Evolutionary conservation across 2,797 vertebrate genomes (phyloP), one percentile per base, ranked within the genome.

Genomic region (Cyprinella venusta): DNA sequence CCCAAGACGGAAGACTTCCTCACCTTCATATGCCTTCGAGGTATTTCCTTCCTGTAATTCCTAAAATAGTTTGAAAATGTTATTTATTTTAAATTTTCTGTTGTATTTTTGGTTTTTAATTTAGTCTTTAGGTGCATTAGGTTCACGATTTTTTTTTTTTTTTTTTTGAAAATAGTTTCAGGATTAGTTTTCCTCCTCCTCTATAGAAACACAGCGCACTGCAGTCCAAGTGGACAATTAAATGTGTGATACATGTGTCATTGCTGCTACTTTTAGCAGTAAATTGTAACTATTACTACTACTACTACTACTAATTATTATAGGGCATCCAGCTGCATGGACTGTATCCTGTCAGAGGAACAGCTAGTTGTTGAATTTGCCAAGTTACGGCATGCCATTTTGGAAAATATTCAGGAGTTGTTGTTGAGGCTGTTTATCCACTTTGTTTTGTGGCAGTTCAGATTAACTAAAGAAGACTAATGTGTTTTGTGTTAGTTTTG

Each of bases 1-100:
- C 98, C 98, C 92, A 99, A 99, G 94, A 99, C 98, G 10, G 98
- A 99, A 95, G 98, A 99, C 95, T 99, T 99, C 92, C 97, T 99
- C 90, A 99, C 98, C 80, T 99, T 98, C 94, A 96, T 99, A 93
- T 99, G 98, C 94, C 97, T 99, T 92, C 95, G 98, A 98, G 98
- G 98, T 99, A 95, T 78, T 78, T 42, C 56, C 5, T n/a, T n/a
- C n/a, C n/a, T n/a, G n/a, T n/a, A n/a, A n/a, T n/a, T n/a, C n/a
- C n/a, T n/a, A 12, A 21, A 3, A 30, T 30, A 30, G 61, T 36
- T 33, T 50, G 6, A 12, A 5, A 26, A 4, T 18, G 8, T n/a
- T 21, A 5, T 56, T 5, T 6, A 12, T 59, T 59, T 24, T 10
- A 0, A 0, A 10, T 69, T 42, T 24, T 6, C 1, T 18, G 1